Evolutionary conservation across 2,113 vertebrate species (phyloP).

Genomic region (Neolamprologus falcicula): DNA sequence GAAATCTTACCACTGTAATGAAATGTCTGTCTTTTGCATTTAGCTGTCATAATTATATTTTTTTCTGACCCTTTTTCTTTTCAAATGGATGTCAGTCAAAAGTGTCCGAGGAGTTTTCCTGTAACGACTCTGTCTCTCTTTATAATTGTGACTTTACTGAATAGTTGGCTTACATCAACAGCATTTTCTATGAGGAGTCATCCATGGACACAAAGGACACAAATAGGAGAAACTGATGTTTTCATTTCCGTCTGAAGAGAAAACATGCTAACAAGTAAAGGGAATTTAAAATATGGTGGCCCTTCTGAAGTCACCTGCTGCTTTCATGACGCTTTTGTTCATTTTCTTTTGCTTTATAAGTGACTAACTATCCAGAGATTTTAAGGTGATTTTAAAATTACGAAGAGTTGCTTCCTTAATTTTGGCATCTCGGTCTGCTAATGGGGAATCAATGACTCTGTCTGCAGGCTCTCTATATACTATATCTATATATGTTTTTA

Average conservation of each 20-base stretch:
- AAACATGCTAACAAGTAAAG: slow-evolving; percentile 38
- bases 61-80: neutral
- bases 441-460: neutral
- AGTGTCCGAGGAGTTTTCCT: neutral
- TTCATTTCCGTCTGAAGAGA: neutral
- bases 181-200: slow-evolving; percentile 22
- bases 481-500: slow-evolving; percentile 2
- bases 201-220: slow-evolving; percentile 27
- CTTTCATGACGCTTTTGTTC: slow-evolving; percentile 16
- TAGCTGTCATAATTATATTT: slow-evolving; percentile 13
- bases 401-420: neutral
- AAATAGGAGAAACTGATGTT: neutral
- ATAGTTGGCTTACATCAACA: neutral
- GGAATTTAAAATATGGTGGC: slow-evolving; percentile 44
- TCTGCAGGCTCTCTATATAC: slow-evolving; percentile 1
- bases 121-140: slow-evolving; percentile 14
- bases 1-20: slow-evolving; percentile 26
- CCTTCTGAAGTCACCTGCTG: slow-evolving; percentile 45
- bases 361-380: neutral
- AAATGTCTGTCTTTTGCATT: slow-evolving; percentile 1
- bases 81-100: slow-evolving; percentile 25
- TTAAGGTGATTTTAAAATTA: slow-evolving; percentile 5
- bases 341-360: neutral
- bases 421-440: neutral
- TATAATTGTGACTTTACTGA: slow-evolving; percentile 11